Conservation (phyloP, 2,113 vertebrate species). For the Leptodactylus fuscus region DNA sequence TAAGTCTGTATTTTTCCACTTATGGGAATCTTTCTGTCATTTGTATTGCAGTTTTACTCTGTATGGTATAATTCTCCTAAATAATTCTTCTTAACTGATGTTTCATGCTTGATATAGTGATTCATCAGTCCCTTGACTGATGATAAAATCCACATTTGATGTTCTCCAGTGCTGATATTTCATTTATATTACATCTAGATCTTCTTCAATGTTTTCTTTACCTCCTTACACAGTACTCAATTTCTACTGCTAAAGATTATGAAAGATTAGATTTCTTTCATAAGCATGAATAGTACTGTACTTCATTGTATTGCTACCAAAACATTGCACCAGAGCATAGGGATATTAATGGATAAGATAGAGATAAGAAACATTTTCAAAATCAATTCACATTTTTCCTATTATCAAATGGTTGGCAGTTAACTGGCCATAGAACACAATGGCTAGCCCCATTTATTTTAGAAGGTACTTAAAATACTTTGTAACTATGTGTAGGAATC, state of each 20-base stretch:
- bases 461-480: no score
- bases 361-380: no score
- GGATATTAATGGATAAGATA: no score
- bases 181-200: not conserved
- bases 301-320: not conserved
- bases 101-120: not conserved
- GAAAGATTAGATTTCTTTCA: not conserved
- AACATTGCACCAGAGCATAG: no score
- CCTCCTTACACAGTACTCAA: not conserved
- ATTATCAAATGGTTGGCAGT: no score
- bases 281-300: no score
- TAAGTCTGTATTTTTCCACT: not conserved
- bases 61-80: not conserved
- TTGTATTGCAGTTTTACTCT: not conserved
- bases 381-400: no score
- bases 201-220: not conserved
- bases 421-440: no score
- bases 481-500: no score
- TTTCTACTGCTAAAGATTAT: not conserved
- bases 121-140: not conserved
- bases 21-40: not conserved
- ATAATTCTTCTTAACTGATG: not conserved
- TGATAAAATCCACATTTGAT: constrained; percentile 2
- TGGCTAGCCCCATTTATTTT: no score
- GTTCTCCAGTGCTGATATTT: not conserved